Base-by-base conservation (phyloP, 2,888 invertebrate species). In the Parnassius orleans region DNA sequence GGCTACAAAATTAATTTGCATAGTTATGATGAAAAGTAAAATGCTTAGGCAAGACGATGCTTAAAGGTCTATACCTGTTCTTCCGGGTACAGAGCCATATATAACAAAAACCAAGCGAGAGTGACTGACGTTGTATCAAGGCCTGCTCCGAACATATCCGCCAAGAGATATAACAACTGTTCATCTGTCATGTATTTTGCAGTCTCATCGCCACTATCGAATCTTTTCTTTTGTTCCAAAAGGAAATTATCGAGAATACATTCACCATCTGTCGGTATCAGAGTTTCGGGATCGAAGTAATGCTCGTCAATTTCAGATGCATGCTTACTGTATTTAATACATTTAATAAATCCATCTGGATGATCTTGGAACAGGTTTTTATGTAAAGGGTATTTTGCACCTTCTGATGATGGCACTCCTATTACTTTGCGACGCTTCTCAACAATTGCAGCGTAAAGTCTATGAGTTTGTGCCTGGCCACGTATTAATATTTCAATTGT, bases 111-210 rank as follows among this genome's bases (percentile, higher is more conserved):
- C 98, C 98, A 98, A 43, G 95, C 92, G 43, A 97, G 76, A 0
- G 97, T 96, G 0, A 95, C 94, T 61, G 96, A 84, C 0, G 96
- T 95, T 0, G 98, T 97, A 73, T 98, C 98, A 57, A 96, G 92
- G 5, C 97, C 96, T 12, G 97, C 97, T 0, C 97, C 97, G 76
- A 96, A 96, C 76, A 97, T 89, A 82, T 98, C 98, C 3, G 95
- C 95, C 65, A 97, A 78, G 42, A 97, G 87, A 79, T 95, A 96
- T 69, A 94, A 85, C 75, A 96, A 87, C 77, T 98, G 97, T 60
- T 93, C 92, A 69, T 93, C 92, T 14, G 90, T 93, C 76, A 94
- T 94, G 69, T 92, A 93, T 58, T 80, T 78, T n/a, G 87, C 83
- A 5, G 80, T 77, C 9, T 86, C 87, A 52, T 92, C 89, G 1